Percentiles rank a stretch among this genome's conserved stretches.
Evolutionary conservation across 1,140 invertebrate species (phyloP).

Genomic region (Hydropsyche tenuis): DNA sequence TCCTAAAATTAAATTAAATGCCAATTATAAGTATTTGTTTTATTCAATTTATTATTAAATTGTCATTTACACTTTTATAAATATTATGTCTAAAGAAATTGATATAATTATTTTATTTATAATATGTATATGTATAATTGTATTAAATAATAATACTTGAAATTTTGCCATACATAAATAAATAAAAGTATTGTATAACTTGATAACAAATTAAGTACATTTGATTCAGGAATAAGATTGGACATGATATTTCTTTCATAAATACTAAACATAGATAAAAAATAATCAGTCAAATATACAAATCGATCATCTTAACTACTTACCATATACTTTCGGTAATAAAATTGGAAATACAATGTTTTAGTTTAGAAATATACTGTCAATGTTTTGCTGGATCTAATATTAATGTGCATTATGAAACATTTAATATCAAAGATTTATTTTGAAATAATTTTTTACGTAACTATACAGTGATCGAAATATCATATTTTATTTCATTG

Average conservation of each 20-base stretch:
- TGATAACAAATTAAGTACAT: conserved; percentile 7
- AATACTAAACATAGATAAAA: conserved; percentile 3
- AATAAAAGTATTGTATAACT: not conserved
- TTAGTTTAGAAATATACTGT: too few species aligned
- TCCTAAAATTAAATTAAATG: not conserved
- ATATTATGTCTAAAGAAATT: not conserved
- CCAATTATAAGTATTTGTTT: not conserved
- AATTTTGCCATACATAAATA: not conserved
- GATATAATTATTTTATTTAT: not conserved
- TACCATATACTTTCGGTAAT: too few species aligned
- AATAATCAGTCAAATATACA: not conserved
- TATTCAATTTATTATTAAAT: not conserved
- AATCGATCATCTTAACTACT: too few species aligned
- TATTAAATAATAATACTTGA: not conserved
- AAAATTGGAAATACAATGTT: too few species aligned
- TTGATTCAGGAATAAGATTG: not conserved
- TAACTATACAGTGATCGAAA: too few species aligned
- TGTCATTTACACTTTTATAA: conserved; percentile 5
- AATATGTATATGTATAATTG: not conserved
- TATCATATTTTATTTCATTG: too few species aligned
- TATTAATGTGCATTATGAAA: too few species aligned
- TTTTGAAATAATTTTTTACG: too few species aligned
- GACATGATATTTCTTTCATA: not conserved
- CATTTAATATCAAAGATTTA: too few species aligned
- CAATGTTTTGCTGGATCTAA: too few species aligned